These are phyloP conservation scores for Drosophila greeni DNA, from an alignment of 2,888 invertebrate genomes.

Conservation along the genomic window DNA sequence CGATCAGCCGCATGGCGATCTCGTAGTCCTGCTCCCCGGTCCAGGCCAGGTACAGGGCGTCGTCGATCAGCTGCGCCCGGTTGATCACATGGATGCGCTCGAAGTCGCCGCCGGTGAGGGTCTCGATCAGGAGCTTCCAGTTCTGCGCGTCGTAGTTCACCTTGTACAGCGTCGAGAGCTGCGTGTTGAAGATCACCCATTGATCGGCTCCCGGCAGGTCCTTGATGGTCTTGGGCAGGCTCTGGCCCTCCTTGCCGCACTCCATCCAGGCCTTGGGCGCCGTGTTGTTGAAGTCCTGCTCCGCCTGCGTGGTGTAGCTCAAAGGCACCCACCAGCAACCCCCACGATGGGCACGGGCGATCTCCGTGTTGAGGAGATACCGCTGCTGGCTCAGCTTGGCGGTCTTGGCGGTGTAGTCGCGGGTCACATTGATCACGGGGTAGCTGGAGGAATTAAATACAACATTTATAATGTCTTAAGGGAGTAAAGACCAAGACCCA, in stretches of 20 bases:
- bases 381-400: constrained; percentile 82
- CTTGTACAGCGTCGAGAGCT: constrained; percentile 85
- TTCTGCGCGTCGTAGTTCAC: constrained; percentile 88
- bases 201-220: constrained; percentile 80
- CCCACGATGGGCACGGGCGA: constrained; percentile 53
- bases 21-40: constrained; percentile 83
- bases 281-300: constrained; percentile 80
- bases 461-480: rapidly evolving
- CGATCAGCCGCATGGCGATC: constrained; percentile 81
- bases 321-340: constrained; percentile 84
- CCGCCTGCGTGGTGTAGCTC: constrained; percentile 80
- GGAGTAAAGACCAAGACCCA: constrained; percentile 5
- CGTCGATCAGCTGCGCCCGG: constrained; percentile 90
- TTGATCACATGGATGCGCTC: constrained; percentile 83
- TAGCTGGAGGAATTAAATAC: constrained; percentile 78
- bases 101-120: constrained; percentile 81
- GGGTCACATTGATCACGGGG: constrained; percentile 85
- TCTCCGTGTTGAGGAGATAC: constrained; percentile 74
- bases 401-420: constrained; percentile 81
- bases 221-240: constrained; percentile 64
- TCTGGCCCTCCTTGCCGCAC: constrained; percentile 69
- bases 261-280: constrained; percentile 81
- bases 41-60: constrained; percentile 85
- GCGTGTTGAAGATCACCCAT: constrained; percentile 87
- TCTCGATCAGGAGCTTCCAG: constrained; percentile 83